These are phyloP conservation scores for Octodon degus DNA, from an alignment of 2,113 vertebrate genomes.

Conservation along the genomic window DNA sequence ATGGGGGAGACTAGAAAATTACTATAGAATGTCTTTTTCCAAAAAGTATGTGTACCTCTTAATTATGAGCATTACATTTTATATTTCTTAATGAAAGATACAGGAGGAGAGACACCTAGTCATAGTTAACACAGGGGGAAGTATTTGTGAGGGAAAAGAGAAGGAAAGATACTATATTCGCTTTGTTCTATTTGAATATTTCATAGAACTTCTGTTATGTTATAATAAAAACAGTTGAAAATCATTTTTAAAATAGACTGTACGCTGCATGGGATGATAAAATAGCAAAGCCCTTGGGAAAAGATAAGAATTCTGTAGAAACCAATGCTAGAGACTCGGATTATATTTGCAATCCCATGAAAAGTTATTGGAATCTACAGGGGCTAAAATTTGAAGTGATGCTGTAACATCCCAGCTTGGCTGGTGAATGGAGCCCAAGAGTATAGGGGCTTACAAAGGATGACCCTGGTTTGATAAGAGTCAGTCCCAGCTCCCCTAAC, in stretches of 20 bases:
- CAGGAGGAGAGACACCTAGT: not conserved
- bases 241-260: slow-evolving; percentile 61
- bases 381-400: slow-evolving; percentile 33
- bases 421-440: not conserved
- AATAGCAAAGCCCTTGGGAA: slow-evolving; percentile 21
- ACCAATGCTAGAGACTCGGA: slow-evolving; percentile 28
- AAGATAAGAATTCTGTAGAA: slow-evolving; percentile 49
- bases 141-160: not conserved
- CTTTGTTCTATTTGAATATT: slow-evolving; percentile 52
- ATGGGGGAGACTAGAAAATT: slow-evolving; percentile 48
- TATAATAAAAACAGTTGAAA: slow-evolving; percentile 58
- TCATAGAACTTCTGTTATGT: slow-evolving; percentile 58
- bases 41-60: not conserved
- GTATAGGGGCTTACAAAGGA: not conserved
- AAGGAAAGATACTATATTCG: not conserved
- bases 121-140: not conserved
- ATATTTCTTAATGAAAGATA: not conserved
- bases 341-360: not conserved
- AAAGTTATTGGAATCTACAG: not conserved
- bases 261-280: slow-evolving; percentile 48
- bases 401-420: not conserved
- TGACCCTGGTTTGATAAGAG: not conserved
- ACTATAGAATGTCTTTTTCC: slow-evolving; percentile 23
- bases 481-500: not conserved
- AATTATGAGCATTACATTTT: slow-evolving; percentile 17